Evolutionary conservation across 2,113 vertebrate species (phyloP), one percentile per base, ranked within the genome.

Genomic region (Neotoma lepida): DNA sequence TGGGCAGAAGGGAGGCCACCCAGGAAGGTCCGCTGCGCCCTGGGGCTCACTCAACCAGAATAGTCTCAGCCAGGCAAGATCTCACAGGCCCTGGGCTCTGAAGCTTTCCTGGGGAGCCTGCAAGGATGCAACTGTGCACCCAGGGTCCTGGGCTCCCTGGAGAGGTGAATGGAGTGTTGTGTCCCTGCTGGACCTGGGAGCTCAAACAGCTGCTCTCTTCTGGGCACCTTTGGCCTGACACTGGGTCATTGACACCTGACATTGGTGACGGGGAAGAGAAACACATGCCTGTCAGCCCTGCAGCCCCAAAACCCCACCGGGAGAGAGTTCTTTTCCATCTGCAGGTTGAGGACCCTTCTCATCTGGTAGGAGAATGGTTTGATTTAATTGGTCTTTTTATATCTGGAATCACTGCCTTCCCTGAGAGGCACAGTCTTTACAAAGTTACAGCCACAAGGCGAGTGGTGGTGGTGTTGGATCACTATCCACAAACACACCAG

Each of bases 1-100:
- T 0, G 4, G 94, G 94, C 86, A 63, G 35, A 90, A 88, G 96
- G 68, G 95, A 95, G 96, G 89, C 97, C 97, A 95, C 95, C 97
- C 96, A 95, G 89, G 54, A 96, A 63, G 80, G 88, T 81, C 94
- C 14, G 2, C 1, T 77, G 77, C 85, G 22, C 86, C 33, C 17
- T 3, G 70, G 35, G 35, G 64, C 90, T 44, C 15, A 0, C 70
- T 15, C 44, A 1, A 86, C 85, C 4, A 54, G 77, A 93, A 35
- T 9, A 5, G 4, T 88, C 68, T 86, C 73, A 0, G 41, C 74
- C 66, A 86, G 91, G 71, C 77, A 74, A 86, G 82, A 88, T 89
- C 91, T 84, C 12, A 6, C 30, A 35, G n/a, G 95, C 81, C 82
- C 64, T 74, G 81, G 84, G 91, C 92, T 86, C 17, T 0, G 86